Conservation (phyloP, 37 sponge, comb jelly and placozoan species). For the Bolinopsis microptera region DNA sequence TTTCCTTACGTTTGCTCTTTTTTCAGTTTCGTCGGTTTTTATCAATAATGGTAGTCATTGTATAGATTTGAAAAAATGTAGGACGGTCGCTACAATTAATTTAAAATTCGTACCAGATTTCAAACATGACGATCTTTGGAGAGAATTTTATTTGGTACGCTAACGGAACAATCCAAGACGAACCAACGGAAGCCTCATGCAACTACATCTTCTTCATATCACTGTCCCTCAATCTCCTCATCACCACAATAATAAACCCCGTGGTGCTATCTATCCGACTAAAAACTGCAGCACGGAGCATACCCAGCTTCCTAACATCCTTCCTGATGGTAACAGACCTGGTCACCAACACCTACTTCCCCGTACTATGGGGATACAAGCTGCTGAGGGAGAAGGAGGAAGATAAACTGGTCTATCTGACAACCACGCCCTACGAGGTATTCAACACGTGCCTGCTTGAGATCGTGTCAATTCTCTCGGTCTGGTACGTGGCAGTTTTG, state of each 20-base stretch:
- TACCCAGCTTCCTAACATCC: not conserved
- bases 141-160: not conserved
- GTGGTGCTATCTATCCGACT: not conserved
- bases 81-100: too few relatives aligned
- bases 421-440: not conserved
- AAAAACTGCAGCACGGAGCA: not conserved
- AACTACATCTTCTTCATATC: not conserved
- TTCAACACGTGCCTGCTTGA: not conserved
- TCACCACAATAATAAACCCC: not conserved
- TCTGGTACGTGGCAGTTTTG: not conserved
- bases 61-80: too few relatives aligned
- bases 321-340: slow-evolving; percentile 15
- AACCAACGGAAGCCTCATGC: not conserved
- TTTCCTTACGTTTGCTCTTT: too few relatives aligned
- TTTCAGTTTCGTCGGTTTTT: too few relatives aligned
- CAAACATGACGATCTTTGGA: not conserved
- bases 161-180: not conserved
- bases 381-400: not conserved
- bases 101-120: too few relatives aligned
- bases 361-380: not conserved
- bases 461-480: not conserved
- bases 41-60: too few relatives aligned
- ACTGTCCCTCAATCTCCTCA: not conserved
- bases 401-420: not conserved
- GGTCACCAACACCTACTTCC: not conserved